These are phyloP conservation scores for Oppia nitens DNA, from an alignment of 1,140 invertebrate genomes.

Conservation along the genomic window DNA sequence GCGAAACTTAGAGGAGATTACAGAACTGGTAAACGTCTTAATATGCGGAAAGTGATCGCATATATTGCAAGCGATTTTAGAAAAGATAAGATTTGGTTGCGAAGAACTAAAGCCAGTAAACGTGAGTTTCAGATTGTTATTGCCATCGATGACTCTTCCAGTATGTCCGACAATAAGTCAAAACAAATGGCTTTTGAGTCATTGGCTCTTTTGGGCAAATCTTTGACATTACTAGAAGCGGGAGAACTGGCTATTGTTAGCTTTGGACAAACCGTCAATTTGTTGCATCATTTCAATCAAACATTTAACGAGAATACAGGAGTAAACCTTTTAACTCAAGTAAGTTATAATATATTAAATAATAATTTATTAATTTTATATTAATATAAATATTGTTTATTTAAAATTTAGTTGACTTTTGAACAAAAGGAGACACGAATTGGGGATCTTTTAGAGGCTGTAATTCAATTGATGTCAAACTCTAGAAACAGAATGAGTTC, in stretches of 20 bases:
- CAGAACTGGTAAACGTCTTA: slow-evolving; percentile 85
- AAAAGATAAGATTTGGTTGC: slow-evolving; percentile 97
- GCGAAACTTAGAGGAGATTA: slow-evolving; percentile 85
- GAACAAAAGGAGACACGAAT: slow-evolving; percentile 62
- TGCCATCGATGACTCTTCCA: slow-evolving; percentile 89
- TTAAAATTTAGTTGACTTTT: slow-evolving; percentile 46
- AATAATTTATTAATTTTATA: slow-evolving; percentile 3
- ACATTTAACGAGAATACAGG: slow-evolving; percentile 66
- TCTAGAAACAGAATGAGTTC: neutral
- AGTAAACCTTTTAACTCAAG: slow-evolving; percentile 30
- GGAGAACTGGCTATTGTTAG: slow-evolving; percentile 77
- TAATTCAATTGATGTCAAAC: slow-evolving; percentile 43
- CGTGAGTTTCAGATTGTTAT: slow-evolving; percentile 91
- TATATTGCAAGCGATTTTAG: slow-evolving; percentile 97
- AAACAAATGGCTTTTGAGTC: slow-evolving; percentile 74
- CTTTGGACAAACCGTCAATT: slow-evolving; percentile 68
- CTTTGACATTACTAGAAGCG: slow-evolving; percentile 77
- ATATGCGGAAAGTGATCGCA: slow-evolving; percentile 91
- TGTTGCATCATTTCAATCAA: slow-evolving; percentile 64
- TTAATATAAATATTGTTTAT: neutral
- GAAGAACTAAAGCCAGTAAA: slow-evolving; percentile 84
- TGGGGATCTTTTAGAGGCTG: slow-evolving; percentile 56
- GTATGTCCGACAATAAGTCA: slow-evolving; percentile 37
- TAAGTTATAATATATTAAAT: neutral
- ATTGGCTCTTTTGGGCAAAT: slow-evolving; percentile 74